A percentile compares a stretch with the other conserved stretches of the same genome.
Evolutionary conservation across 2,797 vertebrate species (phyloP).

Genomic region (Buceros bicornis): DNA sequence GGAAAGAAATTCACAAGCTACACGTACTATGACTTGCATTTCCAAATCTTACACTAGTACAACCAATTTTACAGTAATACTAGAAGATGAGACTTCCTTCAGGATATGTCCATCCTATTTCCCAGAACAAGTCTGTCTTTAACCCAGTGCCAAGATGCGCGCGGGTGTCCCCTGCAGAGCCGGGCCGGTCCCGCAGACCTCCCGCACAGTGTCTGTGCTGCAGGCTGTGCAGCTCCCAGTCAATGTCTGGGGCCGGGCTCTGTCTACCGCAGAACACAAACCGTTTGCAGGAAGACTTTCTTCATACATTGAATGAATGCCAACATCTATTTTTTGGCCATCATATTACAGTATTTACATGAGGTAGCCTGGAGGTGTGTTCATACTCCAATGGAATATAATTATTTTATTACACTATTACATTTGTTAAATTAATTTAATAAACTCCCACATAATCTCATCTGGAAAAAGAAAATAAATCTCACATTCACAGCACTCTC

Average conservation of each 20-base stretch:
- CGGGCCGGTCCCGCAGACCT: rapidly evolving
- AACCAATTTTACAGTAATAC: not conserved
- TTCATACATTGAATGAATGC: not conserved
- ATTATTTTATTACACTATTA: not conserved
- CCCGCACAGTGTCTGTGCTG: rapidly evolving
- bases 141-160: not conserved
- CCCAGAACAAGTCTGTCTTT: not conserved
- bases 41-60: not conserved
- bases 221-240: not conserved
- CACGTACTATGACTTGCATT: not conserved
- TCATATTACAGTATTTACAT: not conserved
- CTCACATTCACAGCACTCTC: not conserved
- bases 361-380: not conserved
- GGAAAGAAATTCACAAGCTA: not conserved
- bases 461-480: not conserved
- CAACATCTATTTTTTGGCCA: not conserved
- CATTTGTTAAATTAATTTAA: not conserved
- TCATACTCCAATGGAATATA: not conserved
- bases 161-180: not conserved
- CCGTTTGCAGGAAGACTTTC: not conserved
- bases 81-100: not conserved
- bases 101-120: not conserved
- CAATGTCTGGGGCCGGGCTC: not conserved
- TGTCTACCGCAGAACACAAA: not conserved
- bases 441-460: not conserved